Evolutionary conservation across 2,113 vertebrate species (phyloP).

Genomic region (Platysteira castanea): DNA sequence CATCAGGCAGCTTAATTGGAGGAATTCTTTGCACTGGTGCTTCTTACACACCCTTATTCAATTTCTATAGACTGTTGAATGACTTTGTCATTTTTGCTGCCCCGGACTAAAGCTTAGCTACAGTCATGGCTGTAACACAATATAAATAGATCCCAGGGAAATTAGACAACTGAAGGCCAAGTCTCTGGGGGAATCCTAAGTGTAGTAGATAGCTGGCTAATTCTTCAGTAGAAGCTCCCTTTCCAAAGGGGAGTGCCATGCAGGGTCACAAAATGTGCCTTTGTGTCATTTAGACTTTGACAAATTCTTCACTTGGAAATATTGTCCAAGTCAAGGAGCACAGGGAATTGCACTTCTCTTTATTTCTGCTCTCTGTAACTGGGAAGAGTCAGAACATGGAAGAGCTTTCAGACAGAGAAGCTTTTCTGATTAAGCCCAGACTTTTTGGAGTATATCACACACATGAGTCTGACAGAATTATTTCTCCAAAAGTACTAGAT

Average conservation of each 20-base stretch:
- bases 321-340: neutral
- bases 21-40: neutral
- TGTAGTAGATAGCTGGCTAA: neutral
- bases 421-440: neutral
- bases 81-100: neutral
- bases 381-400: neutral
- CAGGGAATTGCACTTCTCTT: neutral
- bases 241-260: neutral
- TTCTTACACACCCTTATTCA: neutral
- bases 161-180: constrained; percentile 1
- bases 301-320: neutral
- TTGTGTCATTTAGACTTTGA: neutral
- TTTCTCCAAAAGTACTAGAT: neutral
- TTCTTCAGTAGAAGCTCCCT: neutral
- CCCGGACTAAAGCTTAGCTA: neutral
- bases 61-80: neutral
- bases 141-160: neutral
- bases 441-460: neutral
- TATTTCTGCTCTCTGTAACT: neutral
- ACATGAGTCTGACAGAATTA: neutral
- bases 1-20: neutral
- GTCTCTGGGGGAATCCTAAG: neutral
- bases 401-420: neutral
- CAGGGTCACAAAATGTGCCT: neutral
- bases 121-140: neutral